phyloP scores from a whole-genome alignment of 2,888 invertebrate species.

The Ormyrus rosae region DNA sequence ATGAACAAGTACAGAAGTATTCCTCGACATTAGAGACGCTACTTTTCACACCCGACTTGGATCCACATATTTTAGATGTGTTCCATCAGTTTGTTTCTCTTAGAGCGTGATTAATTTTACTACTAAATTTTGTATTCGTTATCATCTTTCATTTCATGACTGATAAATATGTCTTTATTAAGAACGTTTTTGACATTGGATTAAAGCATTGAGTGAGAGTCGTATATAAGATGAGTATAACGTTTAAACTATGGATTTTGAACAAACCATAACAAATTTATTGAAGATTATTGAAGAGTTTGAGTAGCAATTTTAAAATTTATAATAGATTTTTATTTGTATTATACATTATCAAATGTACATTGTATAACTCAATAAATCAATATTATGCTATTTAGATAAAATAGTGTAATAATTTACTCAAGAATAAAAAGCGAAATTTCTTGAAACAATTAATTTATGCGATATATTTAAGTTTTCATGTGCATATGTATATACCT shows the following conservation, averaged over 20 bases:
- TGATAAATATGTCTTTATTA: slow-evolving; percentile 37
- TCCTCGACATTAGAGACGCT: slow-evolving; percentile 95
- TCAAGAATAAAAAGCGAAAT: slow-evolving; percentile 38
- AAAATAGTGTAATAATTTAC: slow-evolving; percentile 20
- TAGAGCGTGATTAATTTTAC: slow-evolving; percentile 79
- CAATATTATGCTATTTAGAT: slow-evolving; percentile 26
- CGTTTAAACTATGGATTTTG: slow-evolving; percentile 39
- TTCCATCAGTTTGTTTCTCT: slow-evolving; percentile 98
- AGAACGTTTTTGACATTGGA: slow-evolving; percentile 44
- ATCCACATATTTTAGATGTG: slow-evolving; percentile 95
- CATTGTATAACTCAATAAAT: slow-evolving; percentile 37
- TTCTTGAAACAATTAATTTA: slow-evolving; percentile 36
- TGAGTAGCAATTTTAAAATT: slow-evolving; percentile 38
- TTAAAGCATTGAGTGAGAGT: slow-evolving; percentile 38
- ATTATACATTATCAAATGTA: slow-evolving; percentile 40
- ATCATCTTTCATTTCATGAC: slow-evolving; percentile 39
- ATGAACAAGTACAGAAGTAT: slow-evolving; percentile 98
- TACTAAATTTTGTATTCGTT: slow-evolving; percentile 27
- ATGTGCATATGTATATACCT: slow-evolving; percentile 61
- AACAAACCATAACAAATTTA: slow-evolving; percentile 22
- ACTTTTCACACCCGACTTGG: slow-evolving; percentile 96
- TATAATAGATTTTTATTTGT: slow-evolving; percentile 40
- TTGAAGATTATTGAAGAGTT: slow-evolving; percentile 8
- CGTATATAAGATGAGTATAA: slow-evolving; percentile 34
- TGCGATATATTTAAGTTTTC: slow-evolving; percentile 55